These are phyloP conservation scores for Centropus bengalensis DNA, from an alignment of 2,113 vertebrate species.

Conservation along the genomic window DNA sequence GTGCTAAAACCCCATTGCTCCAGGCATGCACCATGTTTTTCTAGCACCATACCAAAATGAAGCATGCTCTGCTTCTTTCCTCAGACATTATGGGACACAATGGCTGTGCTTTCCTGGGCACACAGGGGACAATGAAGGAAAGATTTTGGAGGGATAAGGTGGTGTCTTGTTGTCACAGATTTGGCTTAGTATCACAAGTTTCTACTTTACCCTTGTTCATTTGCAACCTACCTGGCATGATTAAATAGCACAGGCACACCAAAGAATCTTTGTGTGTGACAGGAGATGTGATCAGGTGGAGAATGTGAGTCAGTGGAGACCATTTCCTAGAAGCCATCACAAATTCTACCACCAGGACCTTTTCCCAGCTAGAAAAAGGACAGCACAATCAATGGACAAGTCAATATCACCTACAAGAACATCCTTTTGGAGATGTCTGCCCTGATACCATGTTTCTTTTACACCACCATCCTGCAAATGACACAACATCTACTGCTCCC, in stretches of 20 bases:
- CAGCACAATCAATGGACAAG: neutral
- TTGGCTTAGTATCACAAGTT: neutral
- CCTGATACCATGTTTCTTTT: neutral
- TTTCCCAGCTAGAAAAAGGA: neutral
- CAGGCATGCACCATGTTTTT: neutral
- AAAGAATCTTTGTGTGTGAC: neutral
- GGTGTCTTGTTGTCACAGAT: neutral
- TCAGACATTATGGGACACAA: no score
- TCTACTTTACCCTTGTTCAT: neutral
- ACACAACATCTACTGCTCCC: neutral
- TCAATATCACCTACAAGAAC: neutral
- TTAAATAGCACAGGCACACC: neutral
- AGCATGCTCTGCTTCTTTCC: neutral
- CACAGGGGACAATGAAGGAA: fast-evolving
- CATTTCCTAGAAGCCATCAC: neutral
- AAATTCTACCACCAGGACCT: neutral
- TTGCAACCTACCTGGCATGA: neutral
- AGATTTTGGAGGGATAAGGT: neutral
- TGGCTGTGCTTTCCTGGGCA: neutral
- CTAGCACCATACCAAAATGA: neutral
- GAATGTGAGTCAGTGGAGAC: neutral
- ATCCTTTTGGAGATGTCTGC: neutral
- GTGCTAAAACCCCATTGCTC: neutral
- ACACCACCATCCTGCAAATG: fast-evolving
- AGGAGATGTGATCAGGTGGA: neutral